These are phyloP conservation scores for Bilobella aurantiaca DNA, from an alignment of 1,140 invertebrate species.

Conservation along the genomic window DNA sequence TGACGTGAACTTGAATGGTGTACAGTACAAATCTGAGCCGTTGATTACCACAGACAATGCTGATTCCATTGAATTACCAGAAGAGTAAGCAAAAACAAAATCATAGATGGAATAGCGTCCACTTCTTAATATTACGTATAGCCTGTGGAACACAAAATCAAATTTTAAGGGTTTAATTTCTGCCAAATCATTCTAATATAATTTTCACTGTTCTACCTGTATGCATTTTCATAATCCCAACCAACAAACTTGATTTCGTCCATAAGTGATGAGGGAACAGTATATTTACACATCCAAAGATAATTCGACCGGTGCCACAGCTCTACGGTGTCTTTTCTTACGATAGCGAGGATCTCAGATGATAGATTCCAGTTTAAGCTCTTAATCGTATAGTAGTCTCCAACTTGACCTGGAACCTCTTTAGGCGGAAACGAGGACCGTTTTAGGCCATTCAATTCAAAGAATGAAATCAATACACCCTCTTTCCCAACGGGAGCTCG, in stretches of 20 bases:
- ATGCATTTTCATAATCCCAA: conserved; percentile 24
- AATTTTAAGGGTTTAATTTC: neutral
- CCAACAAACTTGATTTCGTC: neutral
- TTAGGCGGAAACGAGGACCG: conserved; percentile 29
- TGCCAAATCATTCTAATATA: neutral
- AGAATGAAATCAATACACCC: conserved; percentile 17
- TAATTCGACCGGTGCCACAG: conserved; percentile 32
- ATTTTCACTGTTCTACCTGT: no score
- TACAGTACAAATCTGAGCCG: conserved; percentile 24
- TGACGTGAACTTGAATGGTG: conserved; percentile 30
- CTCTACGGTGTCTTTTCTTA: conserved; percentile 18
- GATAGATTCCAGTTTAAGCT: conserved; percentile 23
- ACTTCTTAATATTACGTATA: conserved; percentile 19
- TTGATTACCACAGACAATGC: conserved; percentile 24
- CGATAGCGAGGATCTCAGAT: conserved; percentile 28
- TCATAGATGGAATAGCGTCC: conserved; percentile 20
- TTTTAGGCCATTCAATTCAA: conserved; percentile 32
- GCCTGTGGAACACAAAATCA: conserved; percentile 12
- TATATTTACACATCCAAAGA: conserved; percentile 30
- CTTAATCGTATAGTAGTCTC: conserved; percentile 6
- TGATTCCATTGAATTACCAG: conserved; percentile 17
- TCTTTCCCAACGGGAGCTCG: conserved; percentile 7
- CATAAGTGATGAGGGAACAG: neutral
- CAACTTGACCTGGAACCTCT: conserved; percentile 19
- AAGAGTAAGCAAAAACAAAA: conserved; percentile 16